phyloP scores from a whole-genome alignment of 2,113 vertebrate species.

The Saguinus midas region DNA sequence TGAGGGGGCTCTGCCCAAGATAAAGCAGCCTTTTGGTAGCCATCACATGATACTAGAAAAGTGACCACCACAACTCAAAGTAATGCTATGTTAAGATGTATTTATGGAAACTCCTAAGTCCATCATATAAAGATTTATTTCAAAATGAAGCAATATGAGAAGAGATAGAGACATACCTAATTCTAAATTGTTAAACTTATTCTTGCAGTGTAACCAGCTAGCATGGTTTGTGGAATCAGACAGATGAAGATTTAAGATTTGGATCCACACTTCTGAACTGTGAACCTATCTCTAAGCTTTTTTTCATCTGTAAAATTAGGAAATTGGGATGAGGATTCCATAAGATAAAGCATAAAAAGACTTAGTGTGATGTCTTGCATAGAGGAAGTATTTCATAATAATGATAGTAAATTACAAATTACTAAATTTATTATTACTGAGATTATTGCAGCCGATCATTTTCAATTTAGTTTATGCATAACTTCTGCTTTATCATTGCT shows the following conservation, averaged over 20 bases:
- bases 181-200: neutral
- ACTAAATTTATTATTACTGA: neutral
- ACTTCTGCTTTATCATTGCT: neutral
- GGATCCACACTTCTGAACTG: neutral
- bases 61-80: neutral
- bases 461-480: neutral
- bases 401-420: neutral
- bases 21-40: neutral
- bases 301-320: neutral
- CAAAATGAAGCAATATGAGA: neutral
- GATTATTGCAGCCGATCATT: neutral
- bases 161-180: neutral
- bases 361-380: neutral
- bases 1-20: neutral
- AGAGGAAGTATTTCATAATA: neutral
- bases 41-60: neutral
- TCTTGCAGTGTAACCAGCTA: neutral
- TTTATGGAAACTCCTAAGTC: neutral
- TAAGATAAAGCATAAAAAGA: neutral
- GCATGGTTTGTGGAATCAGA: neutral
- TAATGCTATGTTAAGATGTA: neutral
- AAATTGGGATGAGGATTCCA: neutral
- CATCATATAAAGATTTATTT: neutral
- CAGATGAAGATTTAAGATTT: neutral
- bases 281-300: neutral